phyloP scores from a whole-genome alignment of 1,140 invertebrate genomes.

The Marisa cornuarietis region DNA sequence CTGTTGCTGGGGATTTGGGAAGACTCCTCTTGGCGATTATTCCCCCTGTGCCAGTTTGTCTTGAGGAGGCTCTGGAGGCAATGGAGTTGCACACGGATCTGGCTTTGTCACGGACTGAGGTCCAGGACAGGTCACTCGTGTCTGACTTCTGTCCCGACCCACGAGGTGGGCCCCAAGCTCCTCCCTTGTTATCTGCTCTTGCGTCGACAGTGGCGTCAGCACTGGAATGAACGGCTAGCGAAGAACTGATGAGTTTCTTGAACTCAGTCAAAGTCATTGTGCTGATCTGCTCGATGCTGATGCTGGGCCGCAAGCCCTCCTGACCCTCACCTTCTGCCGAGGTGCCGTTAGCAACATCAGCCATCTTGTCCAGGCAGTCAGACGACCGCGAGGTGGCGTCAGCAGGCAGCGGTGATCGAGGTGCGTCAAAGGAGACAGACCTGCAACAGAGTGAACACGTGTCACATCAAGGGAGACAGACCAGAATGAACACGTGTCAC shows the following conservation, averaged over 20 bases:
- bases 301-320: neutral
- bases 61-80: neutral
- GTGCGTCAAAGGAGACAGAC: constrained; percentile 23
- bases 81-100: constrained; percentile 28
- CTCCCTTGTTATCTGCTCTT: neutral
- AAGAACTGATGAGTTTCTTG: constrained; percentile 51
- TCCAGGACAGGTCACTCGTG: constrained; percentile 12
- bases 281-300: constrained; percentile 46
- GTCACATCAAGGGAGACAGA: constrained; percentile 20
- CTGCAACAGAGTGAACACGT: neutral
- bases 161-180: neutral
- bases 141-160: neutral
- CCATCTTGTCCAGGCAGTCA: constrained; percentile 21
- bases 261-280: constrained; percentile 60
- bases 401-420: constrained; percentile 14
- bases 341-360: constrained; percentile 9
- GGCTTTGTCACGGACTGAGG: constrained; percentile 28
- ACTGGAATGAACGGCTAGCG: constrained; percentile 38
- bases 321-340: neutral
- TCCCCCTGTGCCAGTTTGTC: neutral
- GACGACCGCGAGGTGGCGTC: constrained; percentile 5
- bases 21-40: constrained; percentile 22
- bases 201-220: constrained; percentile 4
- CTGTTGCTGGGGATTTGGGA: constrained; percentile 11
- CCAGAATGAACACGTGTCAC: neutral